Conservation (phyloP, 2,797 vertebrate genomes). For the Triplophysa bombifrons region DNA sequence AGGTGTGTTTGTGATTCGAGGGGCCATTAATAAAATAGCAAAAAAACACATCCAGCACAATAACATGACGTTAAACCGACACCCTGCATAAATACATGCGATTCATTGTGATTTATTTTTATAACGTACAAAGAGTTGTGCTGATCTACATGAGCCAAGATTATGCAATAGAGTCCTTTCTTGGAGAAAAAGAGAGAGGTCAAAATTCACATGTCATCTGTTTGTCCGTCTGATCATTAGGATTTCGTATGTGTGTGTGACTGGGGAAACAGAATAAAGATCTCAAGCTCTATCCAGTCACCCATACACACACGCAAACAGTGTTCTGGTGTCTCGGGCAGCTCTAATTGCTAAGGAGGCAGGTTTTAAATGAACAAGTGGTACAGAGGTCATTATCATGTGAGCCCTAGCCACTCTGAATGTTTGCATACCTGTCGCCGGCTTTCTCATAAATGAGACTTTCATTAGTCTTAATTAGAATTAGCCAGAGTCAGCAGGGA, state of each 20-base stretch:
- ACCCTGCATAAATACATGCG: constrained; percentile 15
- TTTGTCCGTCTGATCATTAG: constrained; percentile 69
- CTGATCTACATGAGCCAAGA: constrained; percentile 33
- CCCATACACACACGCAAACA: constrained; percentile 37
- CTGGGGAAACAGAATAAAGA: constrained; percentile 80
- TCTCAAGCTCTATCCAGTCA: constrained; percentile 46
- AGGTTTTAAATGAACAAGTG: constrained; percentile 87
- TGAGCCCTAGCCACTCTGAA: constrained; percentile 86
- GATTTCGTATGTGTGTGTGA: constrained; percentile 73
- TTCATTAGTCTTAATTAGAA: constrained; percentile 97
- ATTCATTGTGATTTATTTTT: constrained; percentile 25
- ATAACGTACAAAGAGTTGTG: constrained; percentile 8
- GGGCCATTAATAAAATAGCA: background rate
- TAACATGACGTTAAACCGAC: constrained; percentile 17
- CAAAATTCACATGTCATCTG: constrained; percentile 33
- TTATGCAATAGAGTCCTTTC: constrained; percentile 6
- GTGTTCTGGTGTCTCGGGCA: constrained; percentile 82
- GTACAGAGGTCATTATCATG: constrained; percentile 83
- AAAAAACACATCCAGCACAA: constrained; percentile 19
- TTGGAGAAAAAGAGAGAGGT: constrained; percentile 6
- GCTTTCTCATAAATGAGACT: constrained; percentile 90
- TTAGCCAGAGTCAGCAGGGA: constrained; percentile 90
- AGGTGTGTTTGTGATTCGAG: constrained; percentile 16
- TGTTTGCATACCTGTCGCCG: constrained; percentile 91
- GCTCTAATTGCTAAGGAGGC: constrained; percentile 86